Conservation (phyloP, 2,797 vertebrate species). For the Peromyscus attwateri region DNA sequence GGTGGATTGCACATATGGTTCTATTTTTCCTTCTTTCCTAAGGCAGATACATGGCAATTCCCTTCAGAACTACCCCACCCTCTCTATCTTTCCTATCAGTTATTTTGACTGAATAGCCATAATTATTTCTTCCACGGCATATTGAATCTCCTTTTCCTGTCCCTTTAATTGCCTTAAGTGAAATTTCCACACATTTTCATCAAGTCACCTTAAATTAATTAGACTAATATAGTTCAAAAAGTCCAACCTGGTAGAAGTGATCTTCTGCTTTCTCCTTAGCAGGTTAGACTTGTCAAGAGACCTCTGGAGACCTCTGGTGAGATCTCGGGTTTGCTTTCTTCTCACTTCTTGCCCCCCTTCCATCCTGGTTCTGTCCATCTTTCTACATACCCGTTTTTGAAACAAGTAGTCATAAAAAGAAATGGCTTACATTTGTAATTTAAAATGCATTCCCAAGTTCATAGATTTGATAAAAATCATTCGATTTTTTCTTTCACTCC, state of each 20-base stretch:
- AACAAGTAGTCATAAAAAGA: not conserved
- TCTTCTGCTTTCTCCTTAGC: not conserved
- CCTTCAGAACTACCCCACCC: not conserved
- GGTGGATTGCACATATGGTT: not conserved
- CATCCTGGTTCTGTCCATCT: not conserved
- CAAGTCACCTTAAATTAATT: not conserved
- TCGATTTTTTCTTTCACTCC: not conserved
- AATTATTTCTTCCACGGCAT: not conserved
- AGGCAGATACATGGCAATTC: not conserved
- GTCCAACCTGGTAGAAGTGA: not conserved
- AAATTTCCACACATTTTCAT: not conserved
- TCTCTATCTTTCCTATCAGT: not conserved
- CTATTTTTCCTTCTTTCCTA: not conserved
- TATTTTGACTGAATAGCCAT: not conserved
- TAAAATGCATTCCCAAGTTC: not conserved
- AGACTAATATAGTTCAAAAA: not conserved
- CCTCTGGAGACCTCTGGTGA: not conserved
- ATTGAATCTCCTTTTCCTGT: not conserved
- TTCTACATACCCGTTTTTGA: not conserved
- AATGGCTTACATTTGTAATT: not conserved
- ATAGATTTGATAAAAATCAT: not conserved
- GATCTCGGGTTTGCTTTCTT: not conserved
- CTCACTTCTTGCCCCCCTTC: not conserved
- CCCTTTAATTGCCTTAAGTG: not conserved
- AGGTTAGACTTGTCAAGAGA: not conserved